Percentiles rank a stretch among this genome's conserved stretches.
Evolutionary conservation across 2,797 vertebrate species (phyloP).

Genomic region (Rhabdomys pumilio): DNA sequence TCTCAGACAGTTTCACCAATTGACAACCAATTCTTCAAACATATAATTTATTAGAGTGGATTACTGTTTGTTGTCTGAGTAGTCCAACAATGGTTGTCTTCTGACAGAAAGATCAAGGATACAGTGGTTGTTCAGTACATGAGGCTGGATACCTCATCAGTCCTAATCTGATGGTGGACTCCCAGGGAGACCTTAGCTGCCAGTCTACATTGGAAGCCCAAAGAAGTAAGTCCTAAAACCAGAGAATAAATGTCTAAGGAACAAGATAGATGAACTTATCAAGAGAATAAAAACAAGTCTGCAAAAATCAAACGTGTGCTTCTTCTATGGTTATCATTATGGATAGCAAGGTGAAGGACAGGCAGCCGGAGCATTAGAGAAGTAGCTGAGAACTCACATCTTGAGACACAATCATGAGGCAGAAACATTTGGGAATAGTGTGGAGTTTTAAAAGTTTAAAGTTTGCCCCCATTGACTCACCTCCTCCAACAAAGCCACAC

Average conservation of each 20-base stretch:
- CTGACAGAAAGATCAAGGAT: not conserved
- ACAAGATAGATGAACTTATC: not conserved
- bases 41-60: not conserved
- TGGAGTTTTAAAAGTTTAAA: not conserved
- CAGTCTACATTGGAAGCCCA: not conserved
- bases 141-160: not conserved
- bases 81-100: not conserved
- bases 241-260: not conserved
- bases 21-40: not conserved
- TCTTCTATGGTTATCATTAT: not conserved
- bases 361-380: too few species aligned
- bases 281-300: not conserved
- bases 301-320: not conserved
- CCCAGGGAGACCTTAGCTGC: not conserved
- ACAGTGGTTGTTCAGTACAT: not conserved
- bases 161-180: not conserved
- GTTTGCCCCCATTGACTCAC: not conserved
- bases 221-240: not conserved
- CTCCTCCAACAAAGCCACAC: not conserved
- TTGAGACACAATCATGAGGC: not conserved
- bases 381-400: not conserved
- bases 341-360: not conserved
- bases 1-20: not conserved
- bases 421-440: not conserved
- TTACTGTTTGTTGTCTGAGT: not conserved